phyloP scores from a whole-genome alignment of 2,797 vertebrate genomes.

The Enteromius unitaeniatus region DNA sequence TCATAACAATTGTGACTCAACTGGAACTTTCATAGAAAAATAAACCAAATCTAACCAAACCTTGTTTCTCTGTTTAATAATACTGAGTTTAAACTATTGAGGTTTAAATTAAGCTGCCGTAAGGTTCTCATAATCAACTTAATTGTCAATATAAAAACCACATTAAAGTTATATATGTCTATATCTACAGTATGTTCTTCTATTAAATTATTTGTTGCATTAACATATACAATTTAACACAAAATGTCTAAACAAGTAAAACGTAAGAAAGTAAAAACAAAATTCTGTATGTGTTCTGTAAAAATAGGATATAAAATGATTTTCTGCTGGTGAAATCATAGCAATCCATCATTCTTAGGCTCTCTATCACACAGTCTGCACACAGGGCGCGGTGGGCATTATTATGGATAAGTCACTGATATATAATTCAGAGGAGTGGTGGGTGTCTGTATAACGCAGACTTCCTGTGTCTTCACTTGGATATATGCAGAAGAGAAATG shows the following conservation, averaged over 20 bases:
- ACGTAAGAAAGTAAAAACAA: not conserved
- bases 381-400: slow-evolving; percentile 57
- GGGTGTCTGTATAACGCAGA: slow-evolving; percentile 59
- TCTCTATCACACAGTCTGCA: slow-evolving; percentile 29
- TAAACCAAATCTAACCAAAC: not conserved
- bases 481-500: slow-evolving; percentile 68
- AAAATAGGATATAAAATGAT: not conserved
- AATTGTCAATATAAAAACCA: not conserved
- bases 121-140: not conserved
- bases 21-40: not conserved
- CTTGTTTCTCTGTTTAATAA: not conserved
- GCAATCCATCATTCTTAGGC: slow-evolving; percentile 10
- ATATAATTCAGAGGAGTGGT: slow-evolving; percentile 72
- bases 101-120: not conserved
- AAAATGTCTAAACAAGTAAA: not conserved
- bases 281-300: too few relatives aligned
- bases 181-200: not conserved
- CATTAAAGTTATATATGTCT: not conserved
- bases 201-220: not conserved
- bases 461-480: slow-evolving; percentile 41
- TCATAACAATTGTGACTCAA: not conserved
- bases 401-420: slow-evolving; percentile 69
- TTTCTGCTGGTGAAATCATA: not conserved
- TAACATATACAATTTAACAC: too few relatives aligned
- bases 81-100: not conserved